Evolutionary conservation across 2,888 invertebrate genomes (phyloP).

Genomic region (Oscheius sp.): DNA sequence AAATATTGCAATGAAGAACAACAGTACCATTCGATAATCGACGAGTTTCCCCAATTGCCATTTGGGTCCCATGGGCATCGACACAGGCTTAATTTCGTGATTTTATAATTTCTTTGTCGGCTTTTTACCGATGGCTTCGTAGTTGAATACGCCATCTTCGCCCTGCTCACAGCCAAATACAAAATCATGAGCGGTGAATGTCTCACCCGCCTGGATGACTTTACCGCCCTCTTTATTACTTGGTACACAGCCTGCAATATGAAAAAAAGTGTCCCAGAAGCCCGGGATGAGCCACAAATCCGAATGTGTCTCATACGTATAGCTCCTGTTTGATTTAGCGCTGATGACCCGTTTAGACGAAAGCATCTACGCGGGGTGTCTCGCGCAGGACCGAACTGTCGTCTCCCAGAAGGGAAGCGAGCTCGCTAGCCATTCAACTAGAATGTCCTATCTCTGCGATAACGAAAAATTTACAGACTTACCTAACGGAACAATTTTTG

Average conservation of each 20-base stretch:
- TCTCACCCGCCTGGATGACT: slow-evolving; percentile 46
- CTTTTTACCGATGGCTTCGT: slow-evolving; percentile 51
- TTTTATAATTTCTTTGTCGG: neutral
- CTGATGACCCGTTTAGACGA: neutral
- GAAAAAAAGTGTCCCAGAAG: too few species aligned
- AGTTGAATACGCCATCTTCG: slow-evolving; percentile 59
- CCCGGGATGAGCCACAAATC: too few species aligned
- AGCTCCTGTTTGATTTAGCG: too few species aligned
- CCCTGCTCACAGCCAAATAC: slow-evolving; percentile 55
- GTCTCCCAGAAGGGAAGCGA: too few species aligned
- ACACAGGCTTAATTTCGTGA: slow-evolving; percentile 55
- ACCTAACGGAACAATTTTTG: slow-evolving; percentile 55
- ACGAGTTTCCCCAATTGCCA: slow-evolving; percentile 54
- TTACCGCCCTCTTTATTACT: slow-evolving; percentile 51
- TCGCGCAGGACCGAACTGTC: too few species aligned
- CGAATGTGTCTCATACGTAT: too few species aligned
- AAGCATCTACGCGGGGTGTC: too few species aligned
- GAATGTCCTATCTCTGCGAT: too few species aligned
- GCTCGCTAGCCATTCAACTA: too few species aligned
- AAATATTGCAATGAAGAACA: slow-evolving; percentile 53
- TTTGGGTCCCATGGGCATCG: slow-evolving; percentile 49
- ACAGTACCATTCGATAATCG: slow-evolving; percentile 56
- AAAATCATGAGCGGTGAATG: slow-evolving; percentile 50
- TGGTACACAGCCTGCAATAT: slow-evolving; percentile 56
- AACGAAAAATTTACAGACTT: slow-evolving; percentile 24